Evolutionary conservation across 2,888 invertebrate genomes (phyloP).

Genomic region (Drosophila siamana): DNA sequence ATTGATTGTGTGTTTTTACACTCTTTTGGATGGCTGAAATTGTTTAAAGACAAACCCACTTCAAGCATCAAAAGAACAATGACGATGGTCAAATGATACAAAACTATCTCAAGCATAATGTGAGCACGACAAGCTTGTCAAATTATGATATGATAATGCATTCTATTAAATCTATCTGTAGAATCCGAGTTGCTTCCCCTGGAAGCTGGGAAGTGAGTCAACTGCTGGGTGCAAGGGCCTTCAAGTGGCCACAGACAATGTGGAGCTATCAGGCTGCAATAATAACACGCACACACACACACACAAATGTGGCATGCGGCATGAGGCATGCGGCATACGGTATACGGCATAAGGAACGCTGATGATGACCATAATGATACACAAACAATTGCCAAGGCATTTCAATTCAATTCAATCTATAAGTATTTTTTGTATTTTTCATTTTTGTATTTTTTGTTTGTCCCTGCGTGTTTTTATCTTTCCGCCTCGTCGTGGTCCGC

Average conservation of each 20-base stretch:
- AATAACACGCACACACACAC: constrained; percentile 22
- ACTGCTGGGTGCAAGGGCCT: constrained; percentile 4
- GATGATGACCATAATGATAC: constrained; percentile 77
- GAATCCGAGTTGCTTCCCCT: too few relatives aligned
- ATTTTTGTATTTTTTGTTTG: constrained; percentile 4
- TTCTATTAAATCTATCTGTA: too few relatives aligned
- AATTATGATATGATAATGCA: background rate
- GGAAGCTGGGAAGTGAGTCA: constrained; percentile 4
- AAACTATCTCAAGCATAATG: too few relatives aligned
- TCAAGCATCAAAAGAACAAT: too few relatives aligned
- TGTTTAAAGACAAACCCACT: too few relatives aligned
- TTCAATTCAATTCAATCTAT: constrained; percentile 68
- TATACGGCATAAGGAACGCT: constrained; percentile 45
- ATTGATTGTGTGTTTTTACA: too few relatives aligned
- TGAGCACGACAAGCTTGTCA: background rate
- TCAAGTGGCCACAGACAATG: constrained; percentile 19
- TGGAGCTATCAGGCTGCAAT: constrained; percentile 30
- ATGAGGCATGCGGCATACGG: constrained; percentile 35
- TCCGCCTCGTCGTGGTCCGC: constrained; percentile 26
- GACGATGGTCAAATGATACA: too few relatives aligned
- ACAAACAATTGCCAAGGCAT: constrained; percentile 75
- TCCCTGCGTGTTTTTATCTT: constrained; percentile 46
- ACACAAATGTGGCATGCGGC: constrained; percentile 23
- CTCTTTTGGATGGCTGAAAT: too few relatives aligned
- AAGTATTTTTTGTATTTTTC: constrained; percentile 12